Evolutionary conservation across 2,113 vertebrate species (phyloP).

Genomic region (Heterotis niloticus): DNA sequence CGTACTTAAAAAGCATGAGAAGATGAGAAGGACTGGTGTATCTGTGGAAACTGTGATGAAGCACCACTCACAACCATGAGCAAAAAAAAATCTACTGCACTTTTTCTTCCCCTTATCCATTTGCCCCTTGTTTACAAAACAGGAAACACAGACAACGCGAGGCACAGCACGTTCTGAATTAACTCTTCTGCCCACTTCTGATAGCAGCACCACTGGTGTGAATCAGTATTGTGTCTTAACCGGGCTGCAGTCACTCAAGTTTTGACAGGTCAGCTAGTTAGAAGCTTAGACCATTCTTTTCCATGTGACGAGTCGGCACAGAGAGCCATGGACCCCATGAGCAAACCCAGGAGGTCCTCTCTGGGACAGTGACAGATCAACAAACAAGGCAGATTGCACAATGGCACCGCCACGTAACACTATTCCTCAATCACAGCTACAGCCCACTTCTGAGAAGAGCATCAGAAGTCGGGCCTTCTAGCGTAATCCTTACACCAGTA

Average conservation of each 20-base stretch:
- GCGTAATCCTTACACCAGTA: too few relatives aligned
- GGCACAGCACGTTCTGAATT: too few relatives aligned
- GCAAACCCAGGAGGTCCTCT: background rate
- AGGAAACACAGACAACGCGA: too few relatives aligned
- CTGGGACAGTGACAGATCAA: background rate
- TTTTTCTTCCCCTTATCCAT: too few relatives aligned
- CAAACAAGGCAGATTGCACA: slow-evolving; percentile 9
- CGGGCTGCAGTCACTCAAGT: background rate
- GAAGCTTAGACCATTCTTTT: background rate
- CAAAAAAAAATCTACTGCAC: too few relatives aligned
- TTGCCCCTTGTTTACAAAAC: too few relatives aligned
- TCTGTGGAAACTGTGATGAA: too few relatives aligned
- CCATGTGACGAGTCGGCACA: background rate
- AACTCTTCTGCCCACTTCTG: background rate
- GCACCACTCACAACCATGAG: too few relatives aligned
- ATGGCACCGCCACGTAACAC: background rate
- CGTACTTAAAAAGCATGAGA: too few relatives aligned
- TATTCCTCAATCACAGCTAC: background rate
- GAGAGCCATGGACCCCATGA: background rate
- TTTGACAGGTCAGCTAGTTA: background rate
- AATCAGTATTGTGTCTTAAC: background rate
- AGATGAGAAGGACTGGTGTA: too few relatives aligned
- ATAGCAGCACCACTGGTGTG: background rate
- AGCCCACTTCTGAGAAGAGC: background rate
- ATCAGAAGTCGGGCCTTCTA: background rate